Evolutionary conservation across 2,113 vertebrate species (phyloP).

Genomic region (Centropristis striata): DNA sequence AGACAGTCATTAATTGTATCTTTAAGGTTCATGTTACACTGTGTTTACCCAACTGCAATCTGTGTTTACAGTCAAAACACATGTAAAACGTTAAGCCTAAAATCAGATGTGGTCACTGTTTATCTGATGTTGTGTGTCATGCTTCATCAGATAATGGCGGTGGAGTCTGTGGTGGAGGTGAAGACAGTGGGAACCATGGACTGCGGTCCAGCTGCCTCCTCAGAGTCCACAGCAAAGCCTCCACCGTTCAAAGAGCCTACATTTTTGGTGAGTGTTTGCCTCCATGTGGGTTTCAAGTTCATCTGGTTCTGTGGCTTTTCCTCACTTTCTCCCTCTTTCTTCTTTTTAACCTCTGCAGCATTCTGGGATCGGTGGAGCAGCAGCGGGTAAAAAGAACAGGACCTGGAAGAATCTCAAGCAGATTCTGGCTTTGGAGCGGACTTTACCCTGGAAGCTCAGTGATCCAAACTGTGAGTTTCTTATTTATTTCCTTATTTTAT

Average conservation of each 20-base stretch:
- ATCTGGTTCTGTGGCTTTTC: not conserved
- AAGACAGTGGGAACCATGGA: slow-evolving; percentile 85
- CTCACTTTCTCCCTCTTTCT: not conserved
- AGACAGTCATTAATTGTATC: not conserved
- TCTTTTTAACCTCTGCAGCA: slow-evolving; percentile 84
- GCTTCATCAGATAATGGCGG: slow-evolving; percentile 62
- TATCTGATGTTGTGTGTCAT: slow-evolving; percentile 18
- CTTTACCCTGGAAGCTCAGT: slow-evolving; percentile 94
- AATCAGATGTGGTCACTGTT: not conserved
- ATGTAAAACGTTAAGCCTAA: not conserved
- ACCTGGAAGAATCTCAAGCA: slow-evolving; percentile 99
- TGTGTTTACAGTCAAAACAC: not conserved
- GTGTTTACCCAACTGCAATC: not conserved
- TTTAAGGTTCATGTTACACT: not conserved
- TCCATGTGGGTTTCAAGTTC: not conserved
- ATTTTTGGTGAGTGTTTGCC: slow-evolving; percentile 87
- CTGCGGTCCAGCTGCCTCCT: slow-evolving; percentile 70
- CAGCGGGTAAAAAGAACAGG: slow-evolving; percentile 98
- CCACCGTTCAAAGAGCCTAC: slow-evolving; percentile 93
- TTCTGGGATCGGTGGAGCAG: slow-evolving; percentile 95
- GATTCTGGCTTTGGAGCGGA: slow-evolving; percentile 95
- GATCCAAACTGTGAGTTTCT: slow-evolving; percentile 94
- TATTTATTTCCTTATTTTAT: not conserved
- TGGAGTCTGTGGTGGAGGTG: slow-evolving; percentile 86
- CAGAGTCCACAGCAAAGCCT: slow-evolving; percentile 86